phyloP scores from a whole-genome alignment of 1,140 invertebrate species.

The Lineus longissimus region DNA sequence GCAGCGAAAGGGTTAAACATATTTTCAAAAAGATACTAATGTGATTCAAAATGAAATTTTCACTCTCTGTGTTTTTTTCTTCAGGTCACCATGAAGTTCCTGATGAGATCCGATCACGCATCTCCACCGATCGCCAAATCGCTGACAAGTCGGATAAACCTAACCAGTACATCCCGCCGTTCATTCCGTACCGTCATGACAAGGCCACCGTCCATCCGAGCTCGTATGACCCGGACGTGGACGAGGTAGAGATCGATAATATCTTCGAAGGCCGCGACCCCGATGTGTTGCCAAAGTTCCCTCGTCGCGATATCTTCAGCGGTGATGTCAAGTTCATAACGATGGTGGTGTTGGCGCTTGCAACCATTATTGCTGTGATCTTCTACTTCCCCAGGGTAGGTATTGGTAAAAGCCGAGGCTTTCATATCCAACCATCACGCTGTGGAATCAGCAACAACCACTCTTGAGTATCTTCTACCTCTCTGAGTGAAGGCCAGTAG shows the following conservation, averaged over 20 bases:
- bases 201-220: not conserved
- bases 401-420: not conserved
- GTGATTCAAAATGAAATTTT: too few relatives aligned
- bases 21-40: too few relatives aligned
- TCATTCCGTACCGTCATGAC: not conserved
- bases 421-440: too few relatives aligned
- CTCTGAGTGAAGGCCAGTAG: too few relatives aligned
- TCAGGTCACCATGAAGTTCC: conserved; percentile 75
- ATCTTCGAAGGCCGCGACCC: not conserved
- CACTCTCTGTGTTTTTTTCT: too few relatives aligned
- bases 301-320: conserved; percentile 12
- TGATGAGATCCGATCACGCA: conserved; percentile 52
- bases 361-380: conserved; percentile 33
- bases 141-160: conserved; percentile 48
- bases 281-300: not conserved
- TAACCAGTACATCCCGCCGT: conserved; percentile 18
- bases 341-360: conserved; percentile 29
- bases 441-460: too few relatives aligned
- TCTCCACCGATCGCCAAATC: conserved; percentile 57
- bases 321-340: conserved; percentile 37
- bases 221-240: not conserved
- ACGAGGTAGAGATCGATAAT: not conserved
- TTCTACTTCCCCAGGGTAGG: conserved; percentile 39
- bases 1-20: too few relatives aligned
- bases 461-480: too few relatives aligned